Conservation (phyloP, 2,797 vertebrate species). For the Numenius phaeopus region DNA sequence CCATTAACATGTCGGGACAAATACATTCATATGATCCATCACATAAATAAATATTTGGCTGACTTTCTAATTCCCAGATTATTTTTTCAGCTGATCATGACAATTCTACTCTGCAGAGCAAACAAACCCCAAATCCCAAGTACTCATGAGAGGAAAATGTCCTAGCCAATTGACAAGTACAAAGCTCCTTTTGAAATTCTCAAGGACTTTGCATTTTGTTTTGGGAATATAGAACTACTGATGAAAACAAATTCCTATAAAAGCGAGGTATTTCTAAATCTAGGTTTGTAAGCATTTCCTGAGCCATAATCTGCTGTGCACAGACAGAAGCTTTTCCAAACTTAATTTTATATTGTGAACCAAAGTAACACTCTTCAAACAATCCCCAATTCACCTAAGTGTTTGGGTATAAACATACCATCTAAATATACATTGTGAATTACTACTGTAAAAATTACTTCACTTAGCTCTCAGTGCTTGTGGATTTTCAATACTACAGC, state of each 20-base stretch:
- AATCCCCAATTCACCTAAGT: background rate
- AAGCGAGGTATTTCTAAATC: conserved; percentile 1
- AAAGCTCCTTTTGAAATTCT: background rate
- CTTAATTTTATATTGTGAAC: background rate
- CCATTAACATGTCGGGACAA: background rate
- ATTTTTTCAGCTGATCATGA: background rate
- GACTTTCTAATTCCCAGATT: background rate
- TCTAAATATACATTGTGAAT: background rate
- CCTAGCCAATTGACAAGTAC: background rate
- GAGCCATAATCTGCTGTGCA: background rate
- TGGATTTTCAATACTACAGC: background rate
- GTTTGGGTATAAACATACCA: background rate
- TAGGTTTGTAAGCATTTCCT: background rate
- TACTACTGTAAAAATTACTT: background rate
- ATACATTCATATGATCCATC: background rate
- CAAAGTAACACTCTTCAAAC: background rate
- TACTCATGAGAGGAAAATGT: background rate
- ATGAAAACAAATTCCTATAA: background rate
- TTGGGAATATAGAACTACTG: background rate
- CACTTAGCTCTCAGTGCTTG: background rate
- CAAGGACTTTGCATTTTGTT: background rate
- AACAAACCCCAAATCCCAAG: background rate
- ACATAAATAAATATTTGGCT: background rate
- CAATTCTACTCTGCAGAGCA: background rate
- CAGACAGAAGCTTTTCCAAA: background rate